These are phyloP conservation scores for Abramis brama DNA, from an alignment of 2,113 vertebrate genomes.

Conservation along the genomic window DNA sequence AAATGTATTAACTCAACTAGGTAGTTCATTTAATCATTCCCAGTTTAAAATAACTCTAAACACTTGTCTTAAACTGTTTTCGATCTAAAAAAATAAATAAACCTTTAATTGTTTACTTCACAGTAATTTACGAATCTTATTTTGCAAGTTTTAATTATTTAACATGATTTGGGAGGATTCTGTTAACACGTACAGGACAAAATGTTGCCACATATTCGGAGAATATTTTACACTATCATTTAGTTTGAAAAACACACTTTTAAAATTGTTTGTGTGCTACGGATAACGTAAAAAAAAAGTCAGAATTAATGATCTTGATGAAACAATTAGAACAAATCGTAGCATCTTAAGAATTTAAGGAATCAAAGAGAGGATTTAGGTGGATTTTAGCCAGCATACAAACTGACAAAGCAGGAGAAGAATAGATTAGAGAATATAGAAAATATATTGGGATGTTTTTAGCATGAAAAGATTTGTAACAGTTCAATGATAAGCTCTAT, in stretches of 20 bases:
- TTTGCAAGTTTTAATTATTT: not conserved
- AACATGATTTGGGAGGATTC: not conserved
- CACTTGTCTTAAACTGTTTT: not conserved
- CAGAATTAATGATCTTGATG: not conserved
- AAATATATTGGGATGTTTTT: not conserved
- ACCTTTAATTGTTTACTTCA: not conserved
- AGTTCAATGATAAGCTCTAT: not conserved
- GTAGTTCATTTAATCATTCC: not conserved
- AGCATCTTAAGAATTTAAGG: not conserved
- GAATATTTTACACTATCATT: not conserved
- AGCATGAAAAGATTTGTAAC: not conserved
- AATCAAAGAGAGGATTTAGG: not conserved
- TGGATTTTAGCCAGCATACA: not conserved
- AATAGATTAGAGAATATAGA: not conserved
- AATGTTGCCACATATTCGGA: not conserved
- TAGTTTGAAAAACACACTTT: not conserved
- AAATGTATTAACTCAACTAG: not conserved
- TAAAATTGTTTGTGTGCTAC: not conserved
- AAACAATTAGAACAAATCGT: constrained; percentile 6
- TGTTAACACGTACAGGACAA: not conserved
- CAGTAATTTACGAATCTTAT: not conserved
- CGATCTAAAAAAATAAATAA: not conserved
- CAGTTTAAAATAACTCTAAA: not conserved
- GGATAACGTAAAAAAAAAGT: not conserved
- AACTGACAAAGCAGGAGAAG: not conserved